Evolutionary conservation across 2,888 invertebrate genomes (phyloP), one percentile per base, ranked within the genome.

Genomic region (Drosophila austrosaltans): DNA sequence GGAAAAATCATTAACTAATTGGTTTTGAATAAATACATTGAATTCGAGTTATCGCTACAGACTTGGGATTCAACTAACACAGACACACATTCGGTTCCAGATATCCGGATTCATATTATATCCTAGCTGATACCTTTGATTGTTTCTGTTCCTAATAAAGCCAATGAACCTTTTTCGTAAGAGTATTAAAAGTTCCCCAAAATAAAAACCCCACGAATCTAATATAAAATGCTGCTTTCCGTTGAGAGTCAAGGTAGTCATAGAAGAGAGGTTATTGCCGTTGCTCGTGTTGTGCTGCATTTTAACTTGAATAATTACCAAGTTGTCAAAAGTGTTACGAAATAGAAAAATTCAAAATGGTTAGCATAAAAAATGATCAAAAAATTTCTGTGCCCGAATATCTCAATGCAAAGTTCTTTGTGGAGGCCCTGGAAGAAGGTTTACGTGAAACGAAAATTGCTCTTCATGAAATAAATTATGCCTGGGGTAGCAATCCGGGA

Each of bases 401-500:
- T 62, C 63, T 91, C 7, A 82, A 85, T 54, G 72, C 74, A 32
- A 68, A 72, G 1, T 91, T 91, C 69, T 91, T 91, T 53, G 66
- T 77, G 44, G 76, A 87, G n/a, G 79, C 90, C 0, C 66, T 91
- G 1, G 90, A 91, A 70, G 90, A 90, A 36, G 91, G 90, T 3
- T 66, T 91, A 20, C 76, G 84, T 0, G 86, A 87, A 16, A 30
- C 76, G 0, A 78, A 87, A 59, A 72, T 90, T 2, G 72, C 60
- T 1, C 42, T 91, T 2, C 66, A 76, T 12, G 82, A 90, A 57
- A 77, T 91, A 0, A 75, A 68, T 53, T 87, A 90, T 48, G 82
- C 86, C 28, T 89, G 88, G 84, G 92, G 91, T 62, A 91, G 90
- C 61, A 86, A 86, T 63, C 87, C 83, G 3, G 91, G 91, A 2